Conservation (phyloP, 2,888 invertebrate genomes). For the Microchrysa polita region DNA sequence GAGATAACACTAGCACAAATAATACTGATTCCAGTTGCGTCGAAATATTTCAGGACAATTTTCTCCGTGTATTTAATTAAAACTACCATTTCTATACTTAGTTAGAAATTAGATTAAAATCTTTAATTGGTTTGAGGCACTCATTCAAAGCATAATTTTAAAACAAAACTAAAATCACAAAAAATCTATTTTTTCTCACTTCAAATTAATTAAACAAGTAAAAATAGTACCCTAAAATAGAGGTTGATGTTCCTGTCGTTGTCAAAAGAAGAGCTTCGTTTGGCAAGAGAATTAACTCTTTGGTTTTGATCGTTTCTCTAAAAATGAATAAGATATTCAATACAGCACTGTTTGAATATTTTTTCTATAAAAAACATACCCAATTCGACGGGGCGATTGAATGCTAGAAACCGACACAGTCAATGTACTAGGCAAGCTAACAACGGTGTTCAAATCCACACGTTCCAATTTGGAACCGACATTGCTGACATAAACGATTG, state of each 20-base stretch:
- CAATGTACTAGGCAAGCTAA: constrained; percentile 1
- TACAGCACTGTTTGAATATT: too few relatives aligned
- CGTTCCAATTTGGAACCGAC: constrained; percentile 19
- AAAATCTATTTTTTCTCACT: too few relatives aligned
- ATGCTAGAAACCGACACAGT: constrained; percentile 18
- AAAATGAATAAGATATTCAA: background rate
- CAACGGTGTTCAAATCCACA: background rate
- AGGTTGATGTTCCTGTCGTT: constrained; percentile 43
- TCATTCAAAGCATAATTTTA: too few relatives aligned
- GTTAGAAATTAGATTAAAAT: too few relatives aligned
- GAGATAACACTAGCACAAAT: too few relatives aligned
- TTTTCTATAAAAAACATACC: constrained; percentile 15
- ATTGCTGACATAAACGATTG: constrained; percentile 20
- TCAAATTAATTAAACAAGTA: constrained; percentile 13
- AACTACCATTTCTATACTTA: too few relatives aligned
- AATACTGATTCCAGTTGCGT: too few relatives aligned
- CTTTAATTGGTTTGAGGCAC: too few relatives aligned
- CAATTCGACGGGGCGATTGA: constrained; percentile 15
- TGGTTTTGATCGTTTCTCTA: constrained; percentile 54
- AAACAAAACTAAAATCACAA: too few relatives aligned
- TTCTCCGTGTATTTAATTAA: too few relatives aligned
- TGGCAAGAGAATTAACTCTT: constrained; percentile 55
- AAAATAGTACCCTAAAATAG: constrained; percentile 31
- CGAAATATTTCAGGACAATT: too few relatives aligned
- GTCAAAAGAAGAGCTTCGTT: constrained; percentile 59